Percentiles rank a stretch among this genome's conserved stretches.
phyloP scores from a whole-genome alignment of 2,888 invertebrate species.

The Graphium colonna region DNA sequence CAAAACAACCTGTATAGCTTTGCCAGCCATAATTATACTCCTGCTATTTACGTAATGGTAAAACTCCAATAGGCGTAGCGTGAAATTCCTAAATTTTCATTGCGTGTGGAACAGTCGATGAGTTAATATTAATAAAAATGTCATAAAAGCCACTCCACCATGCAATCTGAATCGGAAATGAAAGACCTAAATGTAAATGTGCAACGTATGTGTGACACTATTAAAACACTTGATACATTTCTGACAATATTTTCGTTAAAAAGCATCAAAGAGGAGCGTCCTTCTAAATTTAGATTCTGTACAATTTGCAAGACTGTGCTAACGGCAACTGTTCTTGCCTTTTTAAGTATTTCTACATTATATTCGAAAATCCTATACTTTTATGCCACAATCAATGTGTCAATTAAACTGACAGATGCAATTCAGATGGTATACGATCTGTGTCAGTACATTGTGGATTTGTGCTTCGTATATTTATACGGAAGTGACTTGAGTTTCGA shows the following conservation, averaged over 20 bases:
- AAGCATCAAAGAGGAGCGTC: conserved; percentile 29
- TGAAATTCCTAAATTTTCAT: conserved; percentile 4
- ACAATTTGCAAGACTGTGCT: conserved; percentile 29
- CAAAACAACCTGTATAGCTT: not conserved
- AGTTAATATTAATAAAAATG: not conserved
- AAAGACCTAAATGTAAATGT: conserved; percentile 18
- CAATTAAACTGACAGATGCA: conserved; percentile 51
- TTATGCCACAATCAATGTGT: conserved; percentile 36
- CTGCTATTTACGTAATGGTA: not conserved
- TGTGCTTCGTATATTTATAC: conserved; percentile 51
- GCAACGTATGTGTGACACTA: conserved; percentile 33
- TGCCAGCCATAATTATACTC: not conserved
- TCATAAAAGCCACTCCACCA: not conserved
- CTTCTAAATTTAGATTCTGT: conserved; percentile 17
- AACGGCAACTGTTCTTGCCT: conserved; percentile 34
- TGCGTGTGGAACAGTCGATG: conserved; percentile 6
- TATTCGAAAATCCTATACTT: conserved; percentile 45
- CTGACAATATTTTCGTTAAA: conserved; percentile 49
- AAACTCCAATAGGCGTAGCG: conserved; percentile 1
- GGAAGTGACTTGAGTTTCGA: conserved; percentile 45
- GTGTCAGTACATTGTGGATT: conserved; percentile 51
- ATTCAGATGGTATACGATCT: conserved; percentile 52
- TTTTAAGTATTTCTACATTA: conserved; percentile 38
- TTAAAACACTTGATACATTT: conserved; percentile 40
- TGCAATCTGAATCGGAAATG: conserved; percentile 9